These are phyloP conservation scores for Periophthalmodon schlosseri DNA, from an alignment of 2,113 vertebrate genomes.

Conservation along the genomic window DNA sequence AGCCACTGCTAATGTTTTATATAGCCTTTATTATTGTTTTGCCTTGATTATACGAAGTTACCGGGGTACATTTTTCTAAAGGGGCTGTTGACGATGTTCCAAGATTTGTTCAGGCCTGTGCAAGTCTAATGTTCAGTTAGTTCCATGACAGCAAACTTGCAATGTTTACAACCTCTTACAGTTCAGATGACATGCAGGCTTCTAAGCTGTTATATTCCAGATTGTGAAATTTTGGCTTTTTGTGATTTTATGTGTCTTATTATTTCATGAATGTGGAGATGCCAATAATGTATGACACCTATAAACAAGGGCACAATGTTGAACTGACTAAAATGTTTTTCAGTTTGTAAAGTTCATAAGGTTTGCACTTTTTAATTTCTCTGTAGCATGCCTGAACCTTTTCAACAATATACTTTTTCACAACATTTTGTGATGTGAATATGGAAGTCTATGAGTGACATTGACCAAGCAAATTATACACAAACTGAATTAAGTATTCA, in stretches of 20 bases:
- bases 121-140: background rate
- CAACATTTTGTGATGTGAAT: background rate
- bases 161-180: conserved; percentile 4
- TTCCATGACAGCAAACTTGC: background rate
- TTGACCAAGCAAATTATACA: background rate
- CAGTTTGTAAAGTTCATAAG: background rate
- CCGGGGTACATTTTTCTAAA: background rate
- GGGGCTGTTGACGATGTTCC: background rate
- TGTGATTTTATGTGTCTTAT: conserved; percentile 24
- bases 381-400: background rate
- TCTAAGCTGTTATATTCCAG: background rate
- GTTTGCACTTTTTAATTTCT: conserved; percentile 12
- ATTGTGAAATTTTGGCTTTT: conserved; percentile 6
- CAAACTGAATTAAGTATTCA: background rate
- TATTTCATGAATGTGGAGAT: conserved; percentile 15
- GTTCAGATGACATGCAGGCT: too few species aligned
- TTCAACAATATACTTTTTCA: background rate
- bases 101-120: background rate
- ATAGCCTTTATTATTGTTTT: background rate
- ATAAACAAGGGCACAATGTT: conserved; percentile 14
- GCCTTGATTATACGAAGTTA: background rate
- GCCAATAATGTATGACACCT: background rate
- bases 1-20: background rate
- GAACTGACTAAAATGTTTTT: background rate
- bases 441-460: background rate